These are phyloP conservation scores for Rhodophaea formosa DNA, from an alignment of 2,888 invertebrate species.

Conservation along the genomic window DNA sequence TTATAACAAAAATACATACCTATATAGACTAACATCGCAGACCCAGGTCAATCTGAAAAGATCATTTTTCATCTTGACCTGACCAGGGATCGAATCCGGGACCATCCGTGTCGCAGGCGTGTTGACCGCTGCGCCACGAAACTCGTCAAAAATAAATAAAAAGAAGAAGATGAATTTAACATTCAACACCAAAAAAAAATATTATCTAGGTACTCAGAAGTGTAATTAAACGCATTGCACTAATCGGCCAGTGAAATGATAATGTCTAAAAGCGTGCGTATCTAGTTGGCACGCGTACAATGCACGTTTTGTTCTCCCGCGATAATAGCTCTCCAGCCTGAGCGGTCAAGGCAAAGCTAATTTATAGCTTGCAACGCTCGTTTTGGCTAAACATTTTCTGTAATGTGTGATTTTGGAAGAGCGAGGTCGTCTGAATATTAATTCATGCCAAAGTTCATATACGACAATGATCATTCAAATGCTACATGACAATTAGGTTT, in stretches of 20 bases:
- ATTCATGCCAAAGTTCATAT: not conserved
- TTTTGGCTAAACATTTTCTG: constrained; percentile 8
- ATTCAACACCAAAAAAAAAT: too few relatives aligned
- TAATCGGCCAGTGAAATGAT: not conserved
- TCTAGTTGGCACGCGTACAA: constrained; percentile 39
- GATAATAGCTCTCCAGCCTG: constrained; percentile 25
- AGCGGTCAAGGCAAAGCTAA: constrained; percentile 20
- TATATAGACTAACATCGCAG: too few relatives aligned
- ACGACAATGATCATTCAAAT: not conserved
- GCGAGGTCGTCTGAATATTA: not conserved
- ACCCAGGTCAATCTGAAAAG: too few relatives aligned
- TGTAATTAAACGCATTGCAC: not conserved
- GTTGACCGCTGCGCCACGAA: too few relatives aligned
- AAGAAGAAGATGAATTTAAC: too few relatives aligned
- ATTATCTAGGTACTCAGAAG: not conserved
- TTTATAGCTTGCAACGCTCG: constrained; percentile 11
- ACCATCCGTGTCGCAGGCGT: too few relatives aligned
- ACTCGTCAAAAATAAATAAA: too few relatives aligned
- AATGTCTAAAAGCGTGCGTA: constrained; percentile 3
- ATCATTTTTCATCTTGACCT: too few relatives aligned
- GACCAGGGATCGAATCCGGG: too few relatives aligned
- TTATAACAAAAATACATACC: too few relatives aligned
- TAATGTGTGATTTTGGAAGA: not conserved
- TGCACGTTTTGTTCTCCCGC: constrained; percentile 33
- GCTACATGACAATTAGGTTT: too few relatives aligned